Base-by-base conservation (phyloP, 2,113 vertebrate genomes). In the Physeter macrocephalus region DNA sequence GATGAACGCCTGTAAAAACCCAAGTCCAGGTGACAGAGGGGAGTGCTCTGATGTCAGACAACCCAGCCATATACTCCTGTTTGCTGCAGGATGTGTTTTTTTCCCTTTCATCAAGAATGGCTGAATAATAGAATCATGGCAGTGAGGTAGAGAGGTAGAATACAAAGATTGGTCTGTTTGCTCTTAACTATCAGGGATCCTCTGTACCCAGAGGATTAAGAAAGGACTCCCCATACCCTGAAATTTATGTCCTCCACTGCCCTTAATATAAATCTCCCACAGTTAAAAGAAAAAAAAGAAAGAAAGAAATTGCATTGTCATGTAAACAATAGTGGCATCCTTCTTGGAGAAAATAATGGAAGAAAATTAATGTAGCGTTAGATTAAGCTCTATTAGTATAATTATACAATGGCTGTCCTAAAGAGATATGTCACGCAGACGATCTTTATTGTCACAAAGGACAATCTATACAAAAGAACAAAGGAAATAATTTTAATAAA, bases 401-500 rank as follows among this genome's bases (percentile, higher is more conserved):
- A 98, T 98, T 98, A 98, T 36, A 78, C 85, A 97, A 27, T 72
- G 93, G 69, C 89, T 98, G 90, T 96, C 54, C 97, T 94, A 82
- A 97, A 97, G 84, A 98, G 86, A 97, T 82, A 97, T 88, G 89
- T 97, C 93, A 94, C 27, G 10, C 75, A 96, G 96, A 92, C 87
- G 88, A 82, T 96, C 59, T 98, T 97, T 96, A 88, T 96, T 98
- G 95, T 98, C 90, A 94, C 93, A 97, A 97, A 69, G 96, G 84
- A 92, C 93, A 96, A 96, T 95, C 93, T 96, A 67, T 88, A 96
- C 75, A 97, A 98, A 98, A 97, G 95, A 98, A 98, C 95, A 98
- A 98, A 98, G 95, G 69, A 98, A 98, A 98, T 97, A 95, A 96
- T 98, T 95, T 99, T 96, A 98, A 98, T 98, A 98, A 98, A 98